Conservation (phyloP, 2,888 invertebrate genomes). For the Argynnis bischoffii region DNA sequence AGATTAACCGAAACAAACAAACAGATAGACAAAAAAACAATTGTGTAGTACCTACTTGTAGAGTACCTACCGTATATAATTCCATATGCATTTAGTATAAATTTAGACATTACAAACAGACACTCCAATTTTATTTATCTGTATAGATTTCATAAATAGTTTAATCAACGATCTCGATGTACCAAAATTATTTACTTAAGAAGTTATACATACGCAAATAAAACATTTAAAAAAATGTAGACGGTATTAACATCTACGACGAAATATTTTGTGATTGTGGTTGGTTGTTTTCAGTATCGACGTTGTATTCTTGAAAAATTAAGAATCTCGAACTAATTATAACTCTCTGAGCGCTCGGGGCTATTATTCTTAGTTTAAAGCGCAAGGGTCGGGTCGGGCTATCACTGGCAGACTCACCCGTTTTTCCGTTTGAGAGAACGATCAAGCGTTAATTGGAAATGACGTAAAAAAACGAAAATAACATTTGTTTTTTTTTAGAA, state of each 20-base stretch:
- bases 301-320: conserved; percentile 50
- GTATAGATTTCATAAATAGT: too few relatives aligned
- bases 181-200: too few relatives aligned
- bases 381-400: conserved; percentile 41
- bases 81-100: too few relatives aligned
- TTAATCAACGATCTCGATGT: too few relatives aligned
- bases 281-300: conserved; percentile 35
- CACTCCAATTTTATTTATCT: too few relatives aligned
- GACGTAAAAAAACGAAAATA: conserved; percentile 28
- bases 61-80: too few relatives aligned
- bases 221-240: not conserved
- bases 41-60: too few relatives aligned
- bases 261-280: conserved; percentile 15
- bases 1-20: too few relatives aligned
- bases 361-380: conserved; percentile 55
- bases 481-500: conserved; percentile 1
- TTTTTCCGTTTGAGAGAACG: conserved; percentile 25
- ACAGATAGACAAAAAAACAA: too few relatives aligned
- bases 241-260: conserved; percentile 26
- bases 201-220: not conserved
- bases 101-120: too few relatives aligned
- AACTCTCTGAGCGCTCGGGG: conserved; percentile 41
- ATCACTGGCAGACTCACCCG: conserved; percentile 36
- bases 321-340: conserved; percentile 61
- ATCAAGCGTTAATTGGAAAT: conserved; percentile 29